Conservation (phyloP, 2,888 invertebrate species). For the Tridacna crocea region DNA sequence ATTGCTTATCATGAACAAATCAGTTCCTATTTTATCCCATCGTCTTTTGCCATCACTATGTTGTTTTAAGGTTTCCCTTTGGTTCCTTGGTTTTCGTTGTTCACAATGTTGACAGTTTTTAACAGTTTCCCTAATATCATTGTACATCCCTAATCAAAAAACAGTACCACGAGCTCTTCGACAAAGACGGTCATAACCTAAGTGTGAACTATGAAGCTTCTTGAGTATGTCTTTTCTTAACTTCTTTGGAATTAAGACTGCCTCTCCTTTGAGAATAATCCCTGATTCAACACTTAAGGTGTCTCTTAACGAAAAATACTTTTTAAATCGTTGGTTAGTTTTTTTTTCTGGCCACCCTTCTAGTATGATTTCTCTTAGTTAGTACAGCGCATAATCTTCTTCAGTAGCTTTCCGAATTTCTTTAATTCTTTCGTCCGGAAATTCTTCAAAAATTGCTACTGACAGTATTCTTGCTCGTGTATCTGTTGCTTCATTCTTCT, state of each 20-base stretch:
- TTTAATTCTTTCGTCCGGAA: constrained; percentile 23
- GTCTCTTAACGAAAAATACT: constrained; percentile 35
- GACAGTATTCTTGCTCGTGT: not conserved
- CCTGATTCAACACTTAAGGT: constrained; percentile 32
- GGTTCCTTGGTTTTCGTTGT: constrained; percentile 24
- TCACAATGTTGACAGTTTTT: constrained; percentile 28
- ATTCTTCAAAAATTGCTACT: not conserved
- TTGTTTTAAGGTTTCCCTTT: constrained; percentile 9
- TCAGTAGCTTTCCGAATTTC: constrained; percentile 26
- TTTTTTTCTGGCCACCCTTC: constrained; percentile 34
- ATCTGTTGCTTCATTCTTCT: not conserved
- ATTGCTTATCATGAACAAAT: too few relatives aligned
- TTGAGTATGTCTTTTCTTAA: constrained; percentile 27
- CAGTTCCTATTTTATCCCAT: constrained; percentile 33
- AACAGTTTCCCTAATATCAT: constrained; percentile 30
- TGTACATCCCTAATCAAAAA: constrained; percentile 43
- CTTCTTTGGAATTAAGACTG: constrained; percentile 32
- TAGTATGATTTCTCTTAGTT: constrained; percentile 9
- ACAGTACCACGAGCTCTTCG: constrained; percentile 30
- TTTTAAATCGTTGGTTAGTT: constrained; percentile 2
- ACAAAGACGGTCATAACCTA: constrained; percentile 32
- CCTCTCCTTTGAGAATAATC: constrained; percentile 28
- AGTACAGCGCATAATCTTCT: not conserved
- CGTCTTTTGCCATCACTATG: constrained; percentile 15
- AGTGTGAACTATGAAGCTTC: constrained; percentile 32